Conservation (phyloP, 2,888 invertebrate species). For the Acanthoscelides obtectus region DNA sequence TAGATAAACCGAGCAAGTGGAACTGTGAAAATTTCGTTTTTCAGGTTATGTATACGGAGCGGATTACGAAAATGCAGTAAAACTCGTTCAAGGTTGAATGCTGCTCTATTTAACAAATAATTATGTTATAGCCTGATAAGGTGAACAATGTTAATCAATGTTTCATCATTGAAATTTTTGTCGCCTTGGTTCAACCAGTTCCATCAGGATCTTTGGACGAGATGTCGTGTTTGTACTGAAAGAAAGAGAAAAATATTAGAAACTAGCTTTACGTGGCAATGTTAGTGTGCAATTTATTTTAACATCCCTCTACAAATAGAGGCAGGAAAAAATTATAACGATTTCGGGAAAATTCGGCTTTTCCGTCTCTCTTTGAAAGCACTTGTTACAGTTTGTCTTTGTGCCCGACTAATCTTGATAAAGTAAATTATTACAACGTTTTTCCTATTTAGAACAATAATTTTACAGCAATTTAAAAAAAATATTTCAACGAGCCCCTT, state of each 20-base stretch:
- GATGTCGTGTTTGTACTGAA: not conserved
- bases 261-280: not conserved
- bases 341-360: too few species aligned
- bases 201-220: not conserved
- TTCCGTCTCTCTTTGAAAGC: too few species aligned
- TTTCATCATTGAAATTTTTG: not conserved
- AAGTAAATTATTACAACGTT: too few species aligned
- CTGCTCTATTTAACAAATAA: not conserved
- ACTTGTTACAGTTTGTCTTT: too few species aligned
- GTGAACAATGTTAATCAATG: not conserved
- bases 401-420: too few species aligned
- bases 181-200: not conserved
- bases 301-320: too few species aligned
- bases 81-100: not conserved
- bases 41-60: not conserved
- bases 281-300: too few species aligned
- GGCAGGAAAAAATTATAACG: too few species aligned
- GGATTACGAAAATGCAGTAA: not conserved
- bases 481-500: too few species aligned
- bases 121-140: not conserved
- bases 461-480: too few species aligned
- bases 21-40: not conserved
- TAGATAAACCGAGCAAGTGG: not conserved
- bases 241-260: not conserved
- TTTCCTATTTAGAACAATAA: too few species aligned